Evolutionary conservation across 2,113 vertebrate species (phyloP).

Genomic region (Syrmaticus mikado): DNA sequence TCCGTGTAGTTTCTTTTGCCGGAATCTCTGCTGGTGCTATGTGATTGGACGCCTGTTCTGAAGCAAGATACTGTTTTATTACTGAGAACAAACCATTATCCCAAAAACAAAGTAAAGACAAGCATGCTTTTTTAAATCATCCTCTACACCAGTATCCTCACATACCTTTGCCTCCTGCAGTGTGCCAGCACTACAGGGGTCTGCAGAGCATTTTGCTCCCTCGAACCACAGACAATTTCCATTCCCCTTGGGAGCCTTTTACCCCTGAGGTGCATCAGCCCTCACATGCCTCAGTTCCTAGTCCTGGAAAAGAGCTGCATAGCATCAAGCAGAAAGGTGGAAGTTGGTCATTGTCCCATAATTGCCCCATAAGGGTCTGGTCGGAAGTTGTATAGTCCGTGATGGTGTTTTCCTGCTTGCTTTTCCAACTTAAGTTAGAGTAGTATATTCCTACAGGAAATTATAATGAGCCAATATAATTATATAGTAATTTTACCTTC

Average conservation of each 20-base stretch:
- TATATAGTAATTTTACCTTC: constrained; percentile 44
- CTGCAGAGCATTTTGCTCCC: background rate
- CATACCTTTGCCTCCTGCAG: accelerated
- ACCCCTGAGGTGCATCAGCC: background rate
- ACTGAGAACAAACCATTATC: background rate
- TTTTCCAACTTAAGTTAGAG: background rate
- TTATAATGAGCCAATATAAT: constrained; percentile 42
- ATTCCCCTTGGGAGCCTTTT: background rate
- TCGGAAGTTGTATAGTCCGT: background rate
- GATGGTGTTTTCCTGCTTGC: background rate
- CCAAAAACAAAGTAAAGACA: background rate
- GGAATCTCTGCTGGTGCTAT: background rate
- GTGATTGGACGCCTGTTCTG: background rate
- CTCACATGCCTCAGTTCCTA: background rate
- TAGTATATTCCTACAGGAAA: constrained; percentile 40
- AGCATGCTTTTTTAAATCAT: background rate
- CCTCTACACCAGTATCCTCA: background rate
- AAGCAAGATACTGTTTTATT: background rate
- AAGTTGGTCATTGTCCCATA: constrained; percentile 8
- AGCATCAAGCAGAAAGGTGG: background rate
- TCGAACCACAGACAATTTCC: background rate
- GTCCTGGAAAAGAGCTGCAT: background rate
- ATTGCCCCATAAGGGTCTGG: background rate
- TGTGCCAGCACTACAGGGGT: background rate
- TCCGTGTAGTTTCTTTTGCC: background rate